Base-by-base conservation (phyloP, 2,888 invertebrate genomes). In the Mesochorus sp. region DNA sequence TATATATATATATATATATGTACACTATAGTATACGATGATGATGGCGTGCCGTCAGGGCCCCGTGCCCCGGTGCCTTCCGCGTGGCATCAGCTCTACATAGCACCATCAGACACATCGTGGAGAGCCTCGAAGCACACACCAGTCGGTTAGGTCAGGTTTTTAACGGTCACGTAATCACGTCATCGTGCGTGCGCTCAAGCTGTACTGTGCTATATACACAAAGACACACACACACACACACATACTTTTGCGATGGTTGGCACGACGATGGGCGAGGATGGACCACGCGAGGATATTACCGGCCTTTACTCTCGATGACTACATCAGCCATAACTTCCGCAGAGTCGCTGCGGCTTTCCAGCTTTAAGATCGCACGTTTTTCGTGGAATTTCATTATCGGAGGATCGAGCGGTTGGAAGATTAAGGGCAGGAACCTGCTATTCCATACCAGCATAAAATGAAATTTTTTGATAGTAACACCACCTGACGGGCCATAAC, bases 81-180 rank as follows among this genome's bases (percentile, higher is more conserved):
- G 80, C 82, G 83, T 81, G 81, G 77, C 79, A 77, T 78, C 76
- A 75, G 75, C 74, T 66, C 79, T 37, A 42, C 73, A 44, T 71
- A 62, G 62, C 71, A 62, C 71, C 62, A 53, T 61, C 74, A 70
- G 70, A 71, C 74, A 71, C 47, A 73, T 55, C 77, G 61, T 34
- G 34, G 24, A 70, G 55, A 21, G 62, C 24, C 68, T 61, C 64
- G 39, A 71, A 80, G 79, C 59, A 71, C 53, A 31, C 74, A 71
- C 66, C 74, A 84, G 84, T 86, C 85, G 85, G 87, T 85, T 87
- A 88, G 88, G 88, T 88, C 88, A 88, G 87, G 88, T 87, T 88
- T 87, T 86, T 87, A 88, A 88, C 86, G 88, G 87, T 87, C 88
- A 87, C 87, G 88, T 88, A 87, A 85, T 87, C 88, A 85, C 88